Base-by-base conservation (phyloP, 2,888 invertebrate species). In the Pelosia muscerda region DNA sequence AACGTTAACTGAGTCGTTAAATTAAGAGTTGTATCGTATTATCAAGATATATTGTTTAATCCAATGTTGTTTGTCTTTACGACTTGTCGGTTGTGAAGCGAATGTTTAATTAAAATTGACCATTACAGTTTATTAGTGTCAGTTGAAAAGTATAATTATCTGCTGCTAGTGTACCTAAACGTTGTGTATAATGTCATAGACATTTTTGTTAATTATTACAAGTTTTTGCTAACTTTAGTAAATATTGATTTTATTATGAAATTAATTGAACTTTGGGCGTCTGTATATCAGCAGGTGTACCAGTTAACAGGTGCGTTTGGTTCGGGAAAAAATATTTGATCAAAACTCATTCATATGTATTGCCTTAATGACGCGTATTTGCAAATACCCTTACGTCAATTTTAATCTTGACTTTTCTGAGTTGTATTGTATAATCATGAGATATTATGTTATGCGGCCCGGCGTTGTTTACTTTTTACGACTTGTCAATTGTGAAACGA, bases 401-500 rank as follows among this genome's bases (percentile, higher is more conserved):
- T 53, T 19, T 25, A 3, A 28, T 49, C 22, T 31, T 42, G 11
- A 23, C 25, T 49, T 67, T 71, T 58, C 64, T 62, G 31, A 65
- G 56, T 56, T 19, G 49, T 62, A 38, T 64, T 42, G 25, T 49
- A 64, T 56, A 68, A 68, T 68, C 64, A 64, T 31, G 54, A 28
- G 60, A 54, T 56, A 61, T 61, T 56, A 61, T 61, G 56, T 63
- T 34, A 28, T 63, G 53, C 49, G 22, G 28, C 9, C 13, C 13
- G 25, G 55, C 63, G 63, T 63, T 69, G 65, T 71, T 38, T 19
- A 15, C 49, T 59, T 67, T 69, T 80, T 68, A 80, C 26, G 68
- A 69, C 70, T 68, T 64, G 73, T 71, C 69, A 75, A 76, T 73
- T 73, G 71, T 68, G 66, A 70, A 56, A 60, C 25, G 26, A 57